These are phyloP conservation scores for Steinernema feltiae DNA, from an alignment of 1,140 invertebrate species.

Conservation along the genomic window DNA sequence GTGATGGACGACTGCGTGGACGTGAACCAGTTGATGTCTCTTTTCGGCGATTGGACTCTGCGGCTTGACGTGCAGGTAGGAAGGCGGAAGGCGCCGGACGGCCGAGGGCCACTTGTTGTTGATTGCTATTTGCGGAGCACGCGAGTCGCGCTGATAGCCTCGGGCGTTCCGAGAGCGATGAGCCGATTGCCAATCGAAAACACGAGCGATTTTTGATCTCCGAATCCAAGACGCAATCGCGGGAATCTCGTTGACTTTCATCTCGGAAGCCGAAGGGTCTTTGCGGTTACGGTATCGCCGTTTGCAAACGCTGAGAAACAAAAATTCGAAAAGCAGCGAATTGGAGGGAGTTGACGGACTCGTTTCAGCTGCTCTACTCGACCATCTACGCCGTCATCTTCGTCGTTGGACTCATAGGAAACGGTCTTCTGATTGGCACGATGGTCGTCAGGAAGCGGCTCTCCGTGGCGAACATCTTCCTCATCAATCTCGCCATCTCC, in stretches of 20 bases:
- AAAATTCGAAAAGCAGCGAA: conserved; percentile 17
- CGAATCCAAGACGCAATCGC: neutral
- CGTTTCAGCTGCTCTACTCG: conserved; percentile 49
- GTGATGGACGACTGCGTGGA: conserved; percentile 42
- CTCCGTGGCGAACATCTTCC: conserved; percentile 54
- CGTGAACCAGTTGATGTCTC: conserved; percentile 38
- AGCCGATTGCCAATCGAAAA: neutral
- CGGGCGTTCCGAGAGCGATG: too few species aligned
- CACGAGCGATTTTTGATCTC: neutral
- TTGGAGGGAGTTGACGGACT: neutral
- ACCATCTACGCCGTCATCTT: conserved; percentile 51
- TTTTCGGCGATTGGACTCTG: conserved; percentile 50
- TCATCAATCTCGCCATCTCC: conserved; percentile 55
- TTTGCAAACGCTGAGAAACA: neutral
- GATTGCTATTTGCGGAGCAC: too few species aligned
- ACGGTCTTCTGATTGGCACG: conserved; percentile 50
- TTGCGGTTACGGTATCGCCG: too few species aligned
- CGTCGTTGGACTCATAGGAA: conserved; percentile 53
- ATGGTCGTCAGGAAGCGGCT: conserved; percentile 43
- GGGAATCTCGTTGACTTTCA: neutral
- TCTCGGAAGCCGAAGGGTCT: neutral
- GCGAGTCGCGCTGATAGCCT: neutral
- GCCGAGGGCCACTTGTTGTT: neutral
- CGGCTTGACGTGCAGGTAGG: conserved; percentile 45
- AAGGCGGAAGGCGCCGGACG: neutral